A percentile compares a stretch with the other conserved stretches of the same genome.
phyloP scores from a whole-genome alignment of 1,140 invertebrate genomes.

The Subanguina moxae region DNA sequence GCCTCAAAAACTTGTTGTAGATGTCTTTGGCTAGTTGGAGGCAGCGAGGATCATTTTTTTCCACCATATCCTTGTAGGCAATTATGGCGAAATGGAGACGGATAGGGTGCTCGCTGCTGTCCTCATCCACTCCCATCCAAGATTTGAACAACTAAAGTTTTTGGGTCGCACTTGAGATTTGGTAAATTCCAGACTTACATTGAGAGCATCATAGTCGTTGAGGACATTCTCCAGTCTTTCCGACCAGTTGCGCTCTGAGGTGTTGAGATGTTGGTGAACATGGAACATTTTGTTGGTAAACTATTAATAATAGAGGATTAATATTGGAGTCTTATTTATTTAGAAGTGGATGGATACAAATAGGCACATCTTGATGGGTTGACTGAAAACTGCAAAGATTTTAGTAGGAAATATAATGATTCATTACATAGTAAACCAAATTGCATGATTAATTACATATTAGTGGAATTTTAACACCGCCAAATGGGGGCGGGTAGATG shows the following conservation, averaged over 20 bases:
- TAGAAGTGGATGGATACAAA: no score
- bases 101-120: conserved; percentile 26
- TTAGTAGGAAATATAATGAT: no score
- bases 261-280: background rate
- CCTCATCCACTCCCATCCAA: conserved; percentile 32
- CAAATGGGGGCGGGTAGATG: no score
- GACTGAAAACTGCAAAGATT: no score
- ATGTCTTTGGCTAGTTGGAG: conserved; percentile 25
- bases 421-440: no score
- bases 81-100: conserved; percentile 30
- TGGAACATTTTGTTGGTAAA: background rate
- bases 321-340: no score
- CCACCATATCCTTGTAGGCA: conserved; percentile 19
- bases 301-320: no score
- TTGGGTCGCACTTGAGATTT: no score
- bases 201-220: conserved; percentile 26
- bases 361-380: no score
- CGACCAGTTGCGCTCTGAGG: conserved; percentile 19
- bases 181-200: conserved; percentile 6
- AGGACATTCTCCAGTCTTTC: conserved; percentile 26
- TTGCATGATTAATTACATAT: no score
- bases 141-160: conserved; percentile 20
- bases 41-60: conserved; percentile 13
- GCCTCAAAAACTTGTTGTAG: conserved; percentile 25
- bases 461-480: no score